Conservation (phyloP, 1,140 invertebrate genomes). For the Xylocopa sonorina region DNA sequence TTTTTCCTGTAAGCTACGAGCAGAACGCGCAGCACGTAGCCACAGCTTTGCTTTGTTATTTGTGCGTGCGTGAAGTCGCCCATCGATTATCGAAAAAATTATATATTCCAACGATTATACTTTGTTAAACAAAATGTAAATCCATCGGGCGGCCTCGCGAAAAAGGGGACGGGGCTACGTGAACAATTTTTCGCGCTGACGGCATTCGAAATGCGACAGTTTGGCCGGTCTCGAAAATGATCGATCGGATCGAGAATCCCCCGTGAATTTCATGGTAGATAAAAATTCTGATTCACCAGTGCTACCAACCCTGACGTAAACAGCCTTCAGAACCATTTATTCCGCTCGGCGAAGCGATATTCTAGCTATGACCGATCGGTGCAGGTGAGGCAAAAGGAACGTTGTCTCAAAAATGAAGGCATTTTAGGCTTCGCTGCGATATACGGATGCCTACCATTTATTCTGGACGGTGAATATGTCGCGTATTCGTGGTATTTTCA, state of each 20-base stretch:
- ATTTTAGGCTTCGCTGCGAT: neutral
- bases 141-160: neutral
- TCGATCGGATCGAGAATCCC: no score
- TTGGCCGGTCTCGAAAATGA: slow-evolving; percentile 24
- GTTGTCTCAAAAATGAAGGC: slow-evolving; percentile 22
- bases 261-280: neutral
- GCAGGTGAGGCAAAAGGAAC: slow-evolving; percentile 13
- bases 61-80: slow-evolving; percentile 13
- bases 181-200: neutral
- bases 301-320: slow-evolving; percentile 44
- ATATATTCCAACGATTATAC: slow-evolving; percentile 14
- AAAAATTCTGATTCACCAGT: slow-evolving; percentile 15
- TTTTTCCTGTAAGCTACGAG: neutral
- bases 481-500: slow-evolving; percentile 15
- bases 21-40: no score
- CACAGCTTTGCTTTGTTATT: neutral
- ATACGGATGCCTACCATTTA: slow-evolving; percentile 10
- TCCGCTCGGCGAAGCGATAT: slow-evolving; percentile 55
- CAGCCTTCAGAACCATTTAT: slow-evolving; percentile 60
- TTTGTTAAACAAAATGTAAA: slow-evolving; percentile 37
- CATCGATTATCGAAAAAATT: slow-evolving; percentile 34
- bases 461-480: neutral
- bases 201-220: neutral
- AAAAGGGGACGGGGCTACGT: neutral
- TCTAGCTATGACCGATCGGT: slow-evolving; percentile 50